These are phyloP conservation scores for Tokudaia tokunoshimensis DNA, from an alignment of 2,797 vertebrate genomes.

Conservation along the genomic window DNA sequence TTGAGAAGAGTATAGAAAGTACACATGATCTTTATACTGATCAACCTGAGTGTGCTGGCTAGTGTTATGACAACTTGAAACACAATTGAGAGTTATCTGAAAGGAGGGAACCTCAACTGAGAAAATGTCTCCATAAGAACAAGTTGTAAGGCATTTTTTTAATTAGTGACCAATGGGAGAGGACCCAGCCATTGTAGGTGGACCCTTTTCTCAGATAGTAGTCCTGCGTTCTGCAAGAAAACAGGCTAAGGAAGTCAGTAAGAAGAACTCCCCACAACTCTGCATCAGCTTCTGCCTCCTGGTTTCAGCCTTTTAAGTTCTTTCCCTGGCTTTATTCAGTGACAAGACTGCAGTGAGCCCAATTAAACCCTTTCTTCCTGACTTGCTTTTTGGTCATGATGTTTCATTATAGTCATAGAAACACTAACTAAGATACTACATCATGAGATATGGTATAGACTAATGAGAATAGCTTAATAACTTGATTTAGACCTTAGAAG, in stretches of 20 bases:
- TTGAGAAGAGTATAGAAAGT: neutral
- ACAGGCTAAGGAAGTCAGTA: neutral
- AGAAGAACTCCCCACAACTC: neutral
- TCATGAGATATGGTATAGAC: neutral
- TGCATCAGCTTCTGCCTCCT: neutral
- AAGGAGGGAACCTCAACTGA: neutral
- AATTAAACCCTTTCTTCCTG: neutral
- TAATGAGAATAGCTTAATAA: neutral
- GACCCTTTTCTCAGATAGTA: neutral
- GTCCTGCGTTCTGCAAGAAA: neutral
- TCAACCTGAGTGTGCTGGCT: neutral
- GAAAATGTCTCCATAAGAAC: neutral
- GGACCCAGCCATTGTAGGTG: neutral
- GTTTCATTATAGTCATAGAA: neutral
- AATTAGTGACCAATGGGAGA: neutral
- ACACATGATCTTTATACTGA: neutral
- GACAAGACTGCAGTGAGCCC: neutral
- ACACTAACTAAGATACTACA: neutral
- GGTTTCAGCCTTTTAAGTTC: neutral
- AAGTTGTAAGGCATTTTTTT: neutral
- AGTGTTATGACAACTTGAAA: neutral
- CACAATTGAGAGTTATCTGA: neutral
- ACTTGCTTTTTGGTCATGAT: neutral
- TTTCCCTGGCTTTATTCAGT: neutral
- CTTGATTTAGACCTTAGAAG: constrained; percentile 3